phyloP scores from a whole-genome alignment of 2,888 invertebrate species.

The Cecidostiba fungosa region DNA sequence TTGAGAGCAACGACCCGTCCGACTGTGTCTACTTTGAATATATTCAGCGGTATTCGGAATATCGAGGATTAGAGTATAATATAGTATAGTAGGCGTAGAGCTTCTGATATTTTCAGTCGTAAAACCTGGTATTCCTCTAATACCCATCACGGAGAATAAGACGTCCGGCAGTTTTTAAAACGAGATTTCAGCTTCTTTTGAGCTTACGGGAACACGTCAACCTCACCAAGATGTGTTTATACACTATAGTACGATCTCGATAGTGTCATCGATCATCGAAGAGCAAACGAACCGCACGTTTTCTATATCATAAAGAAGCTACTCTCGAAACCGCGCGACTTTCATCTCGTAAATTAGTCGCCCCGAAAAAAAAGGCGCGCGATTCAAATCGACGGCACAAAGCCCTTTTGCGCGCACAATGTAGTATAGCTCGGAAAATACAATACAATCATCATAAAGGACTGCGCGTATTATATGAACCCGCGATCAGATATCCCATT shows the following conservation, averaged over 20 bases:
- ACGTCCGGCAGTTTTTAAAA: not conserved
- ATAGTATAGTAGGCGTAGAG: too few species aligned
- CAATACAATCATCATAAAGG: constrained; percentile 22
- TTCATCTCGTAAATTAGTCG: not conserved
- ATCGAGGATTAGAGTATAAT: not conserved
- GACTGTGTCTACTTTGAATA: not conserved
- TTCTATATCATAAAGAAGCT: too few species aligned
- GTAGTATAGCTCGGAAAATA: not conserved
- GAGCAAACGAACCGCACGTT: not conserved
- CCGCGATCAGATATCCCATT: constrained; percentile 15
- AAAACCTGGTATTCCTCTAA: not conserved
- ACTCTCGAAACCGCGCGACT: not conserved
- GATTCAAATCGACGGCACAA: constrained; percentile 5
- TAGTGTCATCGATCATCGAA: not conserved
- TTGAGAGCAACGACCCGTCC: not conserved
- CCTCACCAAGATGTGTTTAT: not conserved
- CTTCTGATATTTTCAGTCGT: not conserved
- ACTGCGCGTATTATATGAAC: not conserved
- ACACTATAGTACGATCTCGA: not conserved
- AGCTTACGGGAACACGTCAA: not conserved
- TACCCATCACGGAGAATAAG: not conserved
- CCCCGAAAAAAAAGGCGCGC: not conserved
- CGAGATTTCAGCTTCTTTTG: not conserved
- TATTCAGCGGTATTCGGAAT: not conserved
- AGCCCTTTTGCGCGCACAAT: not conserved